Evolutionary conservation across 35 echinoderm and acorn worm species (phyloP).

Genomic region (Patiria miniata): DNA sequence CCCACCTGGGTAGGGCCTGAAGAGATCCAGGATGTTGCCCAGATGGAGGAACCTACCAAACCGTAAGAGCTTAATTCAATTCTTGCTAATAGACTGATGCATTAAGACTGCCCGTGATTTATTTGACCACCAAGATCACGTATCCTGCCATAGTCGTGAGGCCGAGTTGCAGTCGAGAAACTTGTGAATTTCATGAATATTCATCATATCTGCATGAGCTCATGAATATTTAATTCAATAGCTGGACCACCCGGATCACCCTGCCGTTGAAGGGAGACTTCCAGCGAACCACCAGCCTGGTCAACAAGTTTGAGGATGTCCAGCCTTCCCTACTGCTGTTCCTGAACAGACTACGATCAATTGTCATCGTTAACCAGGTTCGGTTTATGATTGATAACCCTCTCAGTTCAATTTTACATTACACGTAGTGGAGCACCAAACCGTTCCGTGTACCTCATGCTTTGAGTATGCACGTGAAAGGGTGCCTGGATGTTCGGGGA

Average conservation of each 20-base stretch:
- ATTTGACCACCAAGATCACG: no score
- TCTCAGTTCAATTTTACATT: no score
- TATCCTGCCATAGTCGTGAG: no score
- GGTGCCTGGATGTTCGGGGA: no score
- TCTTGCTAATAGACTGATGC: no score
- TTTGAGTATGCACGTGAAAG: no score
- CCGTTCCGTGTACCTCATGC: no score
- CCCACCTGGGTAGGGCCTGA: conserved; percentile 57
- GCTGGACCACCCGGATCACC: conserved; percentile 53
- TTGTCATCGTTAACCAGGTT: conserved; percentile 53
- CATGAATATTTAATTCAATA: conserved; percentile 36
- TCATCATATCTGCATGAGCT: background rate
- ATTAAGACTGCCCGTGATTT: no score
- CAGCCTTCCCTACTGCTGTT: conserved; percentile 61
- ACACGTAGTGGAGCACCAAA: no score
- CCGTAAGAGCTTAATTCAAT: background rate
- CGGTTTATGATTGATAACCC: no score
- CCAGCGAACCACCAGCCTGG: conserved; percentile 39
- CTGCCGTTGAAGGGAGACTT: conserved; percentile 58
- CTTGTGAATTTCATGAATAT: background rate
- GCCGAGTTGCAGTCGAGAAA: background rate
- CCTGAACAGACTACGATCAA: conserved; percentile 39
- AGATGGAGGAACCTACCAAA: conserved; percentile 6
- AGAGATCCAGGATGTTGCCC: conserved; percentile 13
- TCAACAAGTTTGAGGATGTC: conserved; percentile 57